Evolutionary conservation across 2,797 vertebrate species (phyloP), one percentile per base, ranked within the genome.

Genomic region (Myiothlypis coronata): DNA sequence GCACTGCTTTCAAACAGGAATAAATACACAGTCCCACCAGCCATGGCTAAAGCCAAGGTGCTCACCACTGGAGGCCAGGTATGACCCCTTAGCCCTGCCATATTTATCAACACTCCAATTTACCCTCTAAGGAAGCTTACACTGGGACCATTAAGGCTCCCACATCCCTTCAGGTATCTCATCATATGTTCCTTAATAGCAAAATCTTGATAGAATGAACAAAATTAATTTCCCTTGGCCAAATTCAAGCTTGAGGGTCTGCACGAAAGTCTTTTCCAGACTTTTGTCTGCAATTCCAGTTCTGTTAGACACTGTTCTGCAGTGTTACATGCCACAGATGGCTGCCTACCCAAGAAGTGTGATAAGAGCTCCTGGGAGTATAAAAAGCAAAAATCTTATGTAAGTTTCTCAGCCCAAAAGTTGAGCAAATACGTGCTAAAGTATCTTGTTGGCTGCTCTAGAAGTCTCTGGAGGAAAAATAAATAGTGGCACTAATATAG

Each of bases 381-480:
- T 87, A 93, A 88, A 97, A 94, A 96, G 87, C 47, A 93, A 72
- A 94, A 94, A 68, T 53, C 37, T 91, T 91, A 79, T 5, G 6
- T 86, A 90, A 88, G 63, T 84, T 95, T 91, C 80, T 83, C 68
- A 93, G 80, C 60, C 86, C 64, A 74, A 87, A 96, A 94, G 63
- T 89, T 84, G 85, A 94, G 80, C 78, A 88, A 94, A n/a, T 90
- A 90, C 74, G 60, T 67, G 67, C 76, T 90, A 68, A 86, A 93
- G 74, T 67, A 67, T 63, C 77, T 83, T 91, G 80, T 77, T 86
- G 78, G 47, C 65, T 91, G 74, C 60, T 89, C 53, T 68, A 75
- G 83, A 77, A 77, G 77, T 43, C 83, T 87, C 82, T 35, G 41
- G 80, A 74, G 70, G 44, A 75, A 83, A 87, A 93, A 92, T 77